Base-by-base conservation (phyloP, 2,888 invertebrate species). In the Drosophila mercatorum region DNA sequence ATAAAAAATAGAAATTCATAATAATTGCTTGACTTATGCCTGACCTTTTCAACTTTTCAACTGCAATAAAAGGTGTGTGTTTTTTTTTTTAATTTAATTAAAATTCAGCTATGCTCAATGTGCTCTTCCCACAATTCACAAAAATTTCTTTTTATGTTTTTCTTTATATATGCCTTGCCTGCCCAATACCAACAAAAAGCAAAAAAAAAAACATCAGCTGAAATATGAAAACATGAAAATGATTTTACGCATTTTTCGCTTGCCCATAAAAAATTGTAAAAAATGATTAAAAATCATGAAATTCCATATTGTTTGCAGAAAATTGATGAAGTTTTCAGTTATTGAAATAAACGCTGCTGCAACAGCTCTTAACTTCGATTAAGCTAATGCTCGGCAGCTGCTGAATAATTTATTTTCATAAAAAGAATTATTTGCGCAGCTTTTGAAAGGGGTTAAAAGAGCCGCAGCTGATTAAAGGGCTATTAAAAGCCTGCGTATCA, bases 71-170 rank as follows among this genome's bases (percentile, higher is more conserved):
- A 14, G 28, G n/a, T 5, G 2, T n/a, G 0, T 17, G n/a, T 17
- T n/a, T 17, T 44, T 44, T 5, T 44, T 44, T 10, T 31, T n/a
- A 60, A 57, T 72, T 61, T 61, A 75, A 75, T 75, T 75, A 78
- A 78, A 68, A 67, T 72, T 70, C 28, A 51, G 36, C 38, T 44
- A 41, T 36, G 28, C 31, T 47, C 28, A n/a, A 14, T 47, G 11
- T 22, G 22, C 44, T 58, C 58, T 2, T 34, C 44, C 43, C 8
- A 44, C 10, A 44, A 44, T 11, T 44, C 5, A 5, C 55, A 51
- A 38, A 44, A 76, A 66, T 61, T 78, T 60, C 49, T 58, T 64
- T 62, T 44, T 40, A 44, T 52, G 22, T 17, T 31, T 31, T 61
- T 41, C 49, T 36, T 71, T 12, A 17, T 17, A 17, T 17, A 17